phyloP scores from a whole-genome alignment of 2,797 vertebrate genomes.

The Euphonia xanthogaster region DNA sequence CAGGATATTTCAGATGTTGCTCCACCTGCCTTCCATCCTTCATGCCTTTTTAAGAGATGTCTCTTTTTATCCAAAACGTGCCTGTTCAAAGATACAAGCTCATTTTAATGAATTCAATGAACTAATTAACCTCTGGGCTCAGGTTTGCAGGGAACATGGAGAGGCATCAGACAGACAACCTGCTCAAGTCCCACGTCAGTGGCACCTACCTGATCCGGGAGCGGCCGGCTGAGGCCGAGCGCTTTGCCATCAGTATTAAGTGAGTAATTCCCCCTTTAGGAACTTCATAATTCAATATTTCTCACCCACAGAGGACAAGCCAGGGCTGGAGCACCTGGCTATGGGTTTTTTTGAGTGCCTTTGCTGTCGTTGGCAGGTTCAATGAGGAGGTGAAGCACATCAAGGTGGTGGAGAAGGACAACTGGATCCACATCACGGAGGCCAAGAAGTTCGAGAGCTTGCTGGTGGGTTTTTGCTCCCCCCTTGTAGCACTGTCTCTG shows the following conservation, averaged over 20 bases:
- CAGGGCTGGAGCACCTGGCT: fast-evolving
- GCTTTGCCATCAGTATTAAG: constrained; percentile 99
- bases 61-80: not conserved
- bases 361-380: constrained; percentile 77
- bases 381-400: constrained; percentile 99
- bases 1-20: not conserved
- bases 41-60: not conserved
- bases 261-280: constrained; percentile 61
- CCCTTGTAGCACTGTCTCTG: fast-evolving
- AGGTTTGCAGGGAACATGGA: constrained; percentile 99
- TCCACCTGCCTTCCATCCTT: not conserved
- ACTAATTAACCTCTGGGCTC: not conserved
- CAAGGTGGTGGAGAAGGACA: constrained; percentile 97
- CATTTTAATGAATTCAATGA: not conserved
- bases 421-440: constrained; percentile 97
- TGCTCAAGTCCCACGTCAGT: constrained; percentile 90
- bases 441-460: constrained; percentile 98
- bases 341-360: fast-evolving
- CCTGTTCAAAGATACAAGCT: fast-evolving
- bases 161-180: constrained; percentile 94
- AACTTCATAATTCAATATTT: fast-evolving
- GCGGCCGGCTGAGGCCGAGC: constrained; percentile 92
- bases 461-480: constrained; percentile 77
- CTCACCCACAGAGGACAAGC: fast-evolving
- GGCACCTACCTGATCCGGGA: constrained; percentile 97